Evolutionary conservation across 2,888 invertebrate species (phyloP).

Genomic region (Tenthredo amoena): DNA sequence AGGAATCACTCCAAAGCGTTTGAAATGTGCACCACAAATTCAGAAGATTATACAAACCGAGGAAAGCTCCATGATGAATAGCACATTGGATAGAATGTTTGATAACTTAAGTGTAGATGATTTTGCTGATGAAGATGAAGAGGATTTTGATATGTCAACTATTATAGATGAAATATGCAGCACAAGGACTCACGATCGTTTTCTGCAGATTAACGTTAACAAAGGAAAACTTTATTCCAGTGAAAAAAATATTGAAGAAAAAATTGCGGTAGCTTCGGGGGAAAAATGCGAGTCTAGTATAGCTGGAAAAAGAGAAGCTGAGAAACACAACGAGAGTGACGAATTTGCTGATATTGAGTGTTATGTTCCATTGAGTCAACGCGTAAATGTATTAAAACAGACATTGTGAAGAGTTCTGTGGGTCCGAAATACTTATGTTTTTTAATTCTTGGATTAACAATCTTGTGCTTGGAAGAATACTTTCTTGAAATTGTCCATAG

Average conservation of each 20-base stretch:
- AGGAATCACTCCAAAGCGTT: slow-evolving; percentile 73
- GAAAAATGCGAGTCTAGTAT: slow-evolving; percentile 30
- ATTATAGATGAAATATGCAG: slow-evolving; percentile 80
- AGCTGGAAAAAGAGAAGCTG: neutral
- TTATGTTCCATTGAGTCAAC: slow-evolving; percentile 68
- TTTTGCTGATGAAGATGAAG: slow-evolving; percentile 76
- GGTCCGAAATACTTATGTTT: neutral
- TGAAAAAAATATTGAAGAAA: neutral
- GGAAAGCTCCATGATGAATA: slow-evolving; percentile 70
- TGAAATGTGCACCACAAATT: slow-evolving; percentile 69
- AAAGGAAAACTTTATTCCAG: neutral
- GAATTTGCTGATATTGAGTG: slow-evolving; percentile 67
- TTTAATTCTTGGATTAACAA: neutral
- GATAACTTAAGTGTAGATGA: slow-evolving; percentile 72
- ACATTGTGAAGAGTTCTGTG: neutral
- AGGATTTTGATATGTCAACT: slow-evolving; percentile 79
- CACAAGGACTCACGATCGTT: slow-evolving; percentile 8
- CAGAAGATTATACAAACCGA: slow-evolving; percentile 73
- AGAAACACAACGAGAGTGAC: slow-evolving; percentile 56
- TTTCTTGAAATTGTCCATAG: neutral
- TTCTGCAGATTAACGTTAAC: neutral
- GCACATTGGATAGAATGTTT: slow-evolving; percentile 74
- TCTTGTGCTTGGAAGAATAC: neutral
- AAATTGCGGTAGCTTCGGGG: neutral
- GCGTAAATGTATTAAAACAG: neutral